These are phyloP conservation scores for Protobothrops flavoviridis DNA, from an alignment of 2,113 vertebrate species.

Conservation along the genomic window DNA sequence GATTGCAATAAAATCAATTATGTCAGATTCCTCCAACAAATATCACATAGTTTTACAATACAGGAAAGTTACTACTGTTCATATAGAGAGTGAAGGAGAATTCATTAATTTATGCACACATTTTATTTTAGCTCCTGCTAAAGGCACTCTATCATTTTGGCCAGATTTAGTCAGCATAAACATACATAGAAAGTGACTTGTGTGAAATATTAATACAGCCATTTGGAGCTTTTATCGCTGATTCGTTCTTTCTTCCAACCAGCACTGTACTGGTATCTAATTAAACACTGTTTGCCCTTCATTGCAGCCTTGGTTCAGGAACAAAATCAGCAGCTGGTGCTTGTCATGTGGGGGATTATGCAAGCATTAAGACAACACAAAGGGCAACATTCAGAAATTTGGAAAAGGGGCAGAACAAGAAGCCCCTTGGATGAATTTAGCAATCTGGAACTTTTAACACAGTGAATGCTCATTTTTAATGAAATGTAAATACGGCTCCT, in stretches of 20 bases:
- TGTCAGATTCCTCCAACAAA: neutral
- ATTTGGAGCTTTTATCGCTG: conserved; percentile 6
- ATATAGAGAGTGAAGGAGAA: neutral
- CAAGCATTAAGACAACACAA: neutral
- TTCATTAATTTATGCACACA: conserved; percentile 14
- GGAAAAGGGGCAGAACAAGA: neutral
- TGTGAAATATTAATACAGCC: conserved; percentile 1
- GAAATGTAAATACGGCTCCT: neutral
- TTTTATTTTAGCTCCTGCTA: conserved; percentile 34
- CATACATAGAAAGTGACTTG: neutral
- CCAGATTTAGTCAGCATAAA: conserved; percentile 10
- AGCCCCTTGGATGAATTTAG: neutral
- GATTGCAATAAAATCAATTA: neutral
- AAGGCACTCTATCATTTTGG: neutral
- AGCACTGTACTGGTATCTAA: neutral
- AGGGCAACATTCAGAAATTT: neutral
- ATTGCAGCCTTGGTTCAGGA: neutral
- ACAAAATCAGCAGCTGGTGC: neutral
- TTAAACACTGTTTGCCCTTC: neutral
- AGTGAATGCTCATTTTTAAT: conserved; percentile 37
- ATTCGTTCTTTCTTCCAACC: conserved; percentile 2
- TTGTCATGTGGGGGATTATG: neutral
- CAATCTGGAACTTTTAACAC: neutral
- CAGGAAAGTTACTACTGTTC: neutral
- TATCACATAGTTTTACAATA: neutral